A percentile compares a stretch with the other conserved stretches of the same genome.
Conservation (phyloP, 2,888 invertebrate species). For the Rhogogaster chlorosoma region DNA sequence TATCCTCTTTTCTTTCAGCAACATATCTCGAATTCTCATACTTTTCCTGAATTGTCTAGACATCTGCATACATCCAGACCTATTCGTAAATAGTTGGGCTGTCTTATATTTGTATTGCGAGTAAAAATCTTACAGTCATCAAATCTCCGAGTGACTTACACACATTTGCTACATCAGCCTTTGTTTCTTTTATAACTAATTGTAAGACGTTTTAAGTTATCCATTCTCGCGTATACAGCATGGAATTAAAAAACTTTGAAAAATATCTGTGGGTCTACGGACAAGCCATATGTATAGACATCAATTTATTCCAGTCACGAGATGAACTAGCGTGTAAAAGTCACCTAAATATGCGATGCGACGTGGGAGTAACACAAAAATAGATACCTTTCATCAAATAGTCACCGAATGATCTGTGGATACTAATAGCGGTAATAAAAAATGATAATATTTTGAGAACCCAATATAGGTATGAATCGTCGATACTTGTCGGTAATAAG, state of each 20-base stretch:
- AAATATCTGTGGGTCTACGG: background rate
- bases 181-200: background rate
- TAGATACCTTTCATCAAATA: background rate
- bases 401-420: background rate
- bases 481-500: background rate
- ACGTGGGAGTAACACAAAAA: background rate
- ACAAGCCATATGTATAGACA: background rate
- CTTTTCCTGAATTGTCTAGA: background rate
- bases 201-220: background rate
- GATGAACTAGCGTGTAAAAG: conserved; percentile 12
- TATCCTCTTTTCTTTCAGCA: background rate
- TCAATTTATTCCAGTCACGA: conserved; percentile 22
- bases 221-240: background rate
- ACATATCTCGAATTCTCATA: background rate
- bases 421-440: background rate
- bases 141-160: background rate
- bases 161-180: background rate
- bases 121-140: background rate
- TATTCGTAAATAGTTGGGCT: background rate
- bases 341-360: background rate
- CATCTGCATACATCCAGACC: background rate
- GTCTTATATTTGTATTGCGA: background rate
- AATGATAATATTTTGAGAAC: background rate
- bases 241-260: background rate
- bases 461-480: background rate